Base-by-base conservation (phyloP, 1,140 invertebrate species). In the Bombus soroeensis region DNA sequence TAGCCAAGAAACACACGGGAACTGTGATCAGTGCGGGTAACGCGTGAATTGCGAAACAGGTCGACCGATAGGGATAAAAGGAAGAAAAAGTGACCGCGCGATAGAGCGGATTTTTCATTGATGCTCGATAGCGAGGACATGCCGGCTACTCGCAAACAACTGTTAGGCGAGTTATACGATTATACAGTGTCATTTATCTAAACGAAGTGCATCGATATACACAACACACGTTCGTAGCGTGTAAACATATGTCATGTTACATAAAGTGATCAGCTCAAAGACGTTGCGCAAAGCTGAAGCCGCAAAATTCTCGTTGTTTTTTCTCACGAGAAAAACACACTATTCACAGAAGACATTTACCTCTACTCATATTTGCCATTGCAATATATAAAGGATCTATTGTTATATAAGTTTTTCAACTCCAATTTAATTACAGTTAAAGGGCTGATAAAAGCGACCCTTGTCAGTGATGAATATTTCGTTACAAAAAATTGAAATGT, bases 81-180 rank as follows among this genome's bases (percentile, higher is more conserved):
- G 18, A 10, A 25, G 74, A 62, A 62, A 75, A 70, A 73, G 18
- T 47, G 4, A 47, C 3, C 22, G 6, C n/a, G 28, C 47, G 59
- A 86, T 87, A 81, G 32, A 41, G 15, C 18, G 25, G 9, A 71
- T 87, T 87, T 87, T 87, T 72, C 64, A 47, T 59, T 37, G 47
- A 64, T 37, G 41, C 25, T 18, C 62, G 77, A 81, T 78, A 87
- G 74, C 81, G 41, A 71, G 28, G 32, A 75, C 59, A 34, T 34
- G 18, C 6, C 1, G 47, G 22, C 22, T 37, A 34, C 34, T 68
- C 25, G 59, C 57, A 83, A 83, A 75, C 41, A 76, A 76, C 32
- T 37, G 68, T 37, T 8, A 9, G 3, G 37, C 80, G 8, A 66
- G 57, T 32, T 25, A 1, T 12, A 15, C 9, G 41, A 47, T 71